Evolutionary conservation across 2,888 invertebrate species (phyloP).

Genomic region (Malacosoma neustria): DNA sequence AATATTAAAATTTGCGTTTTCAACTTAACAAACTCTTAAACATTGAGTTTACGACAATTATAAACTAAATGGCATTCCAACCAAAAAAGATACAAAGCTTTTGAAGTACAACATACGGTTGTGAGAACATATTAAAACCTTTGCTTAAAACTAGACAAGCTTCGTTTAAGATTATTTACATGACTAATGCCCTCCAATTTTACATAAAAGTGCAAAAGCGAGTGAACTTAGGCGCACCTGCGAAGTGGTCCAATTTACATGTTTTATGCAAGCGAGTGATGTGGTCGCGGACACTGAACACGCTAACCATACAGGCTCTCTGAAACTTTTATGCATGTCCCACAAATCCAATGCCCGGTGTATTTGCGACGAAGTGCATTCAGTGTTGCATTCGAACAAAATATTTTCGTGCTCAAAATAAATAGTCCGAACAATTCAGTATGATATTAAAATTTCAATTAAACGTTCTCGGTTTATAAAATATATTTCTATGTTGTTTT

Average conservation of each 20-base stretch:
- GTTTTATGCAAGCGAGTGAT: conserved; percentile 66
- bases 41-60: no score
- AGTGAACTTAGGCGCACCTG: conserved; percentile 53
- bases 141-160: conserved; percentile 15
- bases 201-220: conserved; percentile 68
- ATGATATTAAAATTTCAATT: no score
- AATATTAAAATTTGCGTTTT: no score
- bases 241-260: conserved; percentile 72
- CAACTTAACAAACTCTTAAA: no score
- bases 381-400: neutral
- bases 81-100: no score
- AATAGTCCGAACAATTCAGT: no score
- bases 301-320: conserved; percentile 40
- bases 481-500: no score
- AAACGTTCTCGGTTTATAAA: no score
- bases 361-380: conserved; percentile 46
- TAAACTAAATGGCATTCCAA: no score
- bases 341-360: conserved; percentile 58
- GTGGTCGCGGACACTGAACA: conserved; percentile 49
- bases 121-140: no score
- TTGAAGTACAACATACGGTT: no score
- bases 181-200: conserved; percentile 61
- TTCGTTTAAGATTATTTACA: conserved; percentile 66
- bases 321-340: conserved; percentile 66
- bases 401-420: no score